A percentile compares a stretch with the other conserved stretches of the same genome.
Evolutionary conservation across 2,888 invertebrate species (phyloP).

Genomic region (Volucella zonaria): DNA sequence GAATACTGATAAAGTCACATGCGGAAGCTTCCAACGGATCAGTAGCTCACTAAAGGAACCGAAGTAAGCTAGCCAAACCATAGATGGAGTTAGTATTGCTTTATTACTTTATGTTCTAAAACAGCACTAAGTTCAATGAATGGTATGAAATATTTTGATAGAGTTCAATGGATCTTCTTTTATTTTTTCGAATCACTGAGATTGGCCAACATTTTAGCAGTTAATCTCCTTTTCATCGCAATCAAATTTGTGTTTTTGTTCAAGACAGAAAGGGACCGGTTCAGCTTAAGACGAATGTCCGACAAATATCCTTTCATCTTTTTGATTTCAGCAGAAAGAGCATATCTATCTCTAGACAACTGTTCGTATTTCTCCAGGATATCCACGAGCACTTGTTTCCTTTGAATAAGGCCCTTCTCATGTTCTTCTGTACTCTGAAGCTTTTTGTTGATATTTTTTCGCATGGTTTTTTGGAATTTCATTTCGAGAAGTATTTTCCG

Average conservation of each 20-base stretch:
- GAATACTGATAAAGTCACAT: too few relatives aligned
- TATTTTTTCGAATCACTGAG: not conserved
- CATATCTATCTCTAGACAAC: conserved; percentile 48
- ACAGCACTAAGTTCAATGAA: too few relatives aligned
- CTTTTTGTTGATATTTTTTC: conserved; percentile 16
- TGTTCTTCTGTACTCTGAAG: conserved; percentile 20
- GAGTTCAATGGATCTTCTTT: too few relatives aligned
- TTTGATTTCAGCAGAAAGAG: conserved; percentile 47
- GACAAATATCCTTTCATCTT: conserved; percentile 58
- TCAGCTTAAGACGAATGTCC: conserved; percentile 57
- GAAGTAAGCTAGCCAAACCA: too few relatives aligned
- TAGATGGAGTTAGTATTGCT: too few relatives aligned
- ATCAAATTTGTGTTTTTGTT: conserved; percentile 55
- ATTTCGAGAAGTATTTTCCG: conserved; percentile 25
- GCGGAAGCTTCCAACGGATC: too few relatives aligned
- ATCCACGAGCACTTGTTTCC: conserved; percentile 50
- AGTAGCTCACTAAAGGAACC: too few relatives aligned
- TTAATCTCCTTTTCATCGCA: conserved; percentile 17
- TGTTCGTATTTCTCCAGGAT: conserved; percentile 54
- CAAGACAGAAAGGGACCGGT: conserved; percentile 47
- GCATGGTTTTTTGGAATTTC: conserved; percentile 27
- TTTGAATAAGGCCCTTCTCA: conserved; percentile 32
- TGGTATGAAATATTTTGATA: too few relatives aligned
- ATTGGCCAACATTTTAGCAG: not conserved
- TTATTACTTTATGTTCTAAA: too few relatives aligned